Evolutionary conservation across 2,888 invertebrate species (phyloP).

Genomic region (Pammene fasciana): DNA sequence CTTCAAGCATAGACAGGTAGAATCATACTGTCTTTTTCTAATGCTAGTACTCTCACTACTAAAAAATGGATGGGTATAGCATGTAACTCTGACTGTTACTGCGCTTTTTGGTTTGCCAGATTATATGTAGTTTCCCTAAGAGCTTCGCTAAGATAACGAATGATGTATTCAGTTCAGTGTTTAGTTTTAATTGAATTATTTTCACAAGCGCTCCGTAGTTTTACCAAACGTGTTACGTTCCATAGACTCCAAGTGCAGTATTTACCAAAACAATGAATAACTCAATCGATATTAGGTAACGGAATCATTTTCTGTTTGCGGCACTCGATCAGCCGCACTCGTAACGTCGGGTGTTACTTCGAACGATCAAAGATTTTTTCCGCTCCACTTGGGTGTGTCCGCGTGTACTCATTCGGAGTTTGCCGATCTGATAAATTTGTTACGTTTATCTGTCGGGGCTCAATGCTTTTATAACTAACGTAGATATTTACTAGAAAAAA

Average conservation of each 20-base stretch:
- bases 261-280: constrained; percentile 22
- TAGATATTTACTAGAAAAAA: too few relatives aligned
- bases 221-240: background rate
- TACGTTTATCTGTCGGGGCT: constrained; percentile 22
- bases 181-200: background rate
- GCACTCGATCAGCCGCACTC: constrained; percentile 45
- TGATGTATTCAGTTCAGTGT: too few relatives aligned
- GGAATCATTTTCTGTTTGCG: constrained; percentile 46
- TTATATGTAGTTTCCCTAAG: too few relatives aligned
- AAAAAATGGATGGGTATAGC: too few relatives aligned
- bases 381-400: constrained; percentile 66
- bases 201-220: background rate
- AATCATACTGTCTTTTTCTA: too few relatives aligned
- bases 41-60: too few relatives aligned
- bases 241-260: constrained; percentile 1
- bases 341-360: constrained; percentile 56
- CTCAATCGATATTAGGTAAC: constrained; percentile 27
- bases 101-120: too few relatives aligned
- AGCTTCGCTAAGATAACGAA: too few relatives aligned
- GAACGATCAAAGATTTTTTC: constrained; percentile 61
- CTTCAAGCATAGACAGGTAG: too few relatives aligned
- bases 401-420: constrained; percentile 62
- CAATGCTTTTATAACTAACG: background rate
- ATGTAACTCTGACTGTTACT: too few relatives aligned
- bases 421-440: constrained; percentile 33